A percentile compares a stretch with the other conserved stretches of the same genome.
Conservation (phyloP, 2,113 vertebrate species). For the Lepus americanus region DNA sequence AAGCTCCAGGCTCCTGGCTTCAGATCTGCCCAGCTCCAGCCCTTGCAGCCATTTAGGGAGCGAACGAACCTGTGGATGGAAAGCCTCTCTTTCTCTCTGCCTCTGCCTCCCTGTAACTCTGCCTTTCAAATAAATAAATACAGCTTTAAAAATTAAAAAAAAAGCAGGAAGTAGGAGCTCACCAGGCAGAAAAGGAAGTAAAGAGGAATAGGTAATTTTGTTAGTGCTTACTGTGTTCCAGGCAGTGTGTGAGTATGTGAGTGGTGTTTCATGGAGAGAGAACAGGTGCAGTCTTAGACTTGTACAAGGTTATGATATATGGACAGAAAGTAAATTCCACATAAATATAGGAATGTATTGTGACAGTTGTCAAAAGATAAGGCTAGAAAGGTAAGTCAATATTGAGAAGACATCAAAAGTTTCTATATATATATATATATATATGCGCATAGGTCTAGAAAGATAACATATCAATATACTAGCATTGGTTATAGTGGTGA, state of each 20-base stretch:
- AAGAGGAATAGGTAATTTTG: not conserved
- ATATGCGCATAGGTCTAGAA: not conserved
- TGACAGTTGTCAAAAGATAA: conserved; percentile 21
- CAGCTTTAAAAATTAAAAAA: no score
- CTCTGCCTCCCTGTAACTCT: no score
- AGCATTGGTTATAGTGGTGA: not conserved
- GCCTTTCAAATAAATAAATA: no score
- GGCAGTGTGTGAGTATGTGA: not conserved
- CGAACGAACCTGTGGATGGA: no score
- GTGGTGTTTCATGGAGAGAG: not conserved
- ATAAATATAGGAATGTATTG: not conserved
- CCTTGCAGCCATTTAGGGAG: no score
- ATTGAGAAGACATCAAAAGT: not conserved
- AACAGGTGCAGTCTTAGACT: conserved; percentile 2
- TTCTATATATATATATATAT: not conserved
- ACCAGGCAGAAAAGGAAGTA: not conserved
- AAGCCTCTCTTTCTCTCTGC: no score
- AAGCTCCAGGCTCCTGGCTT: no score
- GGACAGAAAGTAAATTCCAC: conserved; percentile 7
- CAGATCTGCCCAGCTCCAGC: no score
- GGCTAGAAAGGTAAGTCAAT: not conserved
- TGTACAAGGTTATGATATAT: not conserved
- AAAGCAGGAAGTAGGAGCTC: conserved; percentile 33
- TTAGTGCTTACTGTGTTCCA: not conserved
- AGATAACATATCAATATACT: not conserved